Evolutionary conservation across 1,140 invertebrate species (phyloP), one percentile per base, ranked within the genome.

Genomic region (Zaprionus camerounensis): DNA sequence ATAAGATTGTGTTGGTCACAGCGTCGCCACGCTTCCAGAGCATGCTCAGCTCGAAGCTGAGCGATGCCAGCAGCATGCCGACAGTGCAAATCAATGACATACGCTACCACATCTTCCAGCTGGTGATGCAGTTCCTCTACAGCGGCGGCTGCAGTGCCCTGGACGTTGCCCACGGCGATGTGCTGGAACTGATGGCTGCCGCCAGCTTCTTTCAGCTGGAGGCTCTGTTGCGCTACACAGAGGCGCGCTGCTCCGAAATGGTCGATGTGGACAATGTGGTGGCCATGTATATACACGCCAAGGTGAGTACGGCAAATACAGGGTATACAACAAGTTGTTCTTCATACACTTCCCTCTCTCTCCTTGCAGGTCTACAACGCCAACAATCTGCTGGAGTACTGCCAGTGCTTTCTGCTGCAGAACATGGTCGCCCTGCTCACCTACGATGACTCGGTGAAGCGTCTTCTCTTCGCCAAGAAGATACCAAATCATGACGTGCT

Each of bases 11-110:
- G 31, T 93, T 98, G 34, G 97, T 98, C 24, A 98, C 97, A 12
- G 97, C 97, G 41, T 98, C 97, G 9, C 95, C 97, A 15, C 94
- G 97, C 66, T 96, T 98, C 78, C 95, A 97, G 80, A 96, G 96
- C 49, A 98, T 98, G 97, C 93, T 98, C 24, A 97, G 95, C 82
- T 96, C 96, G 3, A 96, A 96, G 86, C 91, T 96, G 55, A 96
- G 95, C 80, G 96, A 97, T 78, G 96, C 96, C 13, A 96, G 93
- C 69, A 81, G 94, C 82, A 95, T 97, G 49, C 96, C 97, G 1
- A 96, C 97, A 49, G 96, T 98, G 59, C 97, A 98, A 92, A 98
- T 98, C 76, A 98, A 98, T 81, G 97, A 98, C 91, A 98, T 98
- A 71, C 94, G 97, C 91, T 98, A 98, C 93, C 96, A 98, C 84